phyloP scores from a whole-genome alignment of 2,113 vertebrate genomes.

The Spea multiplicata region DNA sequence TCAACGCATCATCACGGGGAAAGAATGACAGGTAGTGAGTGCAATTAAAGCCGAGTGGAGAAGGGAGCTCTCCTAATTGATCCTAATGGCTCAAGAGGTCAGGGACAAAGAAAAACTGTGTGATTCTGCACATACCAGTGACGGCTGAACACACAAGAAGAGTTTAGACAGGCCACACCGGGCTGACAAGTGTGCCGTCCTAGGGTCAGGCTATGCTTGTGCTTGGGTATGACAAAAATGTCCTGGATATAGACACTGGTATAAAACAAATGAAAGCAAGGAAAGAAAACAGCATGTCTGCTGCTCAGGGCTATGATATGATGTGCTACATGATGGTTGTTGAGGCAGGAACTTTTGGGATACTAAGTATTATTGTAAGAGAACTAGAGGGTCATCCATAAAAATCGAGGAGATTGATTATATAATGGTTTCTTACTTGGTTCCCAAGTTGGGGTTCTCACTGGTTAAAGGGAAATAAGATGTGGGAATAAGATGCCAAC shows the following conservation, averaged over 20 bases:
- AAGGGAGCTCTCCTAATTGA: slow-evolving; percentile 21
- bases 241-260: slow-evolving; percentile 30
- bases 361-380: too few species aligned
- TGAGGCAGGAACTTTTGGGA: neutral
- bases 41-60: neutral
- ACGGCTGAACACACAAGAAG: slow-evolving; percentile 44
- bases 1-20: neutral
- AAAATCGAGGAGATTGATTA: too few species aligned
- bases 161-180: slow-evolving; percentile 32
- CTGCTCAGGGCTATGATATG: neutral
- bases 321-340: neutral
- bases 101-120: slow-evolving; percentile 33
- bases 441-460: too few species aligned
- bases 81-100: slow-evolving; percentile 35
- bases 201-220: slow-evolving; percentile 28
- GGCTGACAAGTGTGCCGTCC: slow-evolving; percentile 14
- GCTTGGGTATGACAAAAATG: slow-evolving; percentile 27
- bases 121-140: slow-evolving; percentile 31
- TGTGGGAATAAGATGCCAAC: too few species aligned
- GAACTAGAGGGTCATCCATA: too few species aligned
- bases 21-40: too few species aligned
- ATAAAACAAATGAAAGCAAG: neutral
- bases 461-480: too few species aligned
- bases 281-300: neutral
- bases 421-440: too few species aligned